Base-by-base conservation (phyloP, 2,888 invertebrate genomes). In the Maniola hyperantus region DNA sequence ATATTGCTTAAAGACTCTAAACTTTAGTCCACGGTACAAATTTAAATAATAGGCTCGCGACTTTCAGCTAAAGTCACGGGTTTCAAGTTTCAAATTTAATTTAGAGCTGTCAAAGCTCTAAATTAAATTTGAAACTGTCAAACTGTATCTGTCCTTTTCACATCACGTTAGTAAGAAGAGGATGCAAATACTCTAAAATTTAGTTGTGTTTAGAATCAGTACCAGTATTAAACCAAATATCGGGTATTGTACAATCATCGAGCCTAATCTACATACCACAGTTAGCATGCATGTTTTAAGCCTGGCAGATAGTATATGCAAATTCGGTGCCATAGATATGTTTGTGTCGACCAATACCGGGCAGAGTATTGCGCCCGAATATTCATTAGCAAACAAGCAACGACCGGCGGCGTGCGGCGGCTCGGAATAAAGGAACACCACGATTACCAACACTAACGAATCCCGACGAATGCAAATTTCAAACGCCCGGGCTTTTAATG, bases 311-410 rank as follows among this genome's bases (percentile, higher is more conserved):
- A 65, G 44, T 51, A 46, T 63, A 67, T 65, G 67, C 36, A 67
- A 65, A 70, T 70, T 65, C 55, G 33, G 54, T 51, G 15, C 50
- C 64, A 42, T 36, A 62, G 67, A 68, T 68, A 66, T 58, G 65
- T 70, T 66, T 62, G 70, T 60, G 59, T 57, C 69, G 65, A 18
- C 63, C 67, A 66, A 66, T 70, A 70, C 69, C 39, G 68, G 57
- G 60, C 62, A 59, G 59, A 6, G 68, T 63, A 66, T 60, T 66
- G 70, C 64, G 42, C 34, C 61, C 57, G 73, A 74, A 76, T 76
- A 75, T 76, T 75, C 75, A 76, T 76, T 73, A 73, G 71, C 67
- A 70, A 70, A 71, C 73, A 71, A 68, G 71, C 71, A 67, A 70
- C 65, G 58, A 71, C 64, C 71, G 70, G 72, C 70, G 64, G 61